Evolutionary conservation across 2,113 vertebrate genomes (phyloP), one percentile per base, ranked within the genome.

Genomic region (Solea senegalensis): DNA sequence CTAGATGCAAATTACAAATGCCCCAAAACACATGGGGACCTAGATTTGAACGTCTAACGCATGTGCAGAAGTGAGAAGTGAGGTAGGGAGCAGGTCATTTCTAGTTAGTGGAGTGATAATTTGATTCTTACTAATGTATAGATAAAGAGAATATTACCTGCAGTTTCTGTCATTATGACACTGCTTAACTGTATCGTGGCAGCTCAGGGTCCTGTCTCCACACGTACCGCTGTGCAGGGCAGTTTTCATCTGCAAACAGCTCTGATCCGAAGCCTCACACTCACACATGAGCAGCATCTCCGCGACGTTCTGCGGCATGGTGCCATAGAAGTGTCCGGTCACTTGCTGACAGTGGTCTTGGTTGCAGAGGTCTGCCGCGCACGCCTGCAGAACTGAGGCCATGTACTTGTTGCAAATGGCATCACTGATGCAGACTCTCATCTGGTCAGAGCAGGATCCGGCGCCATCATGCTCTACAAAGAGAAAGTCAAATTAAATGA

Each of bases 251-350:
- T 89, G 85, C 56, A 91, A 81, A 68, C 96, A 98, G 56, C 86
- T 86, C 41, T 92, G 88, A 81, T 98, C 95, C 8, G 82, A 83
- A 14, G 78, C 82, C 49, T 79, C 62, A 34, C 97, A 98, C 45
- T 95, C 87, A 70, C 96, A 98, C 85, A 98, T 95, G 52, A 87
- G 92, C 88, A 98, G 80, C 92, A 93, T 94, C 78, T 96, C 93
- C 51, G 95, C 95, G 61, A 95, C 72, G 39, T 91, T 90, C 41
- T 74, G 86, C 21, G 95, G 95, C 90, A 95, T 93, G 39, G 90
- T 89, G 64, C 45, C 46, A 56, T 96, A 97, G 89, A 98, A 97
- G 80, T 80, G 83, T 63, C 81, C 88, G 49, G 92, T 88, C 27
- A 85, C 93, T 59, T 45, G 76, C 80, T 91, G 94, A 81, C 97